Percentiles rank a stretch among this genome's conserved stretches.
Conservation (phyloP, 2,797 vertebrate species). For the Danionella dracula region DNA sequence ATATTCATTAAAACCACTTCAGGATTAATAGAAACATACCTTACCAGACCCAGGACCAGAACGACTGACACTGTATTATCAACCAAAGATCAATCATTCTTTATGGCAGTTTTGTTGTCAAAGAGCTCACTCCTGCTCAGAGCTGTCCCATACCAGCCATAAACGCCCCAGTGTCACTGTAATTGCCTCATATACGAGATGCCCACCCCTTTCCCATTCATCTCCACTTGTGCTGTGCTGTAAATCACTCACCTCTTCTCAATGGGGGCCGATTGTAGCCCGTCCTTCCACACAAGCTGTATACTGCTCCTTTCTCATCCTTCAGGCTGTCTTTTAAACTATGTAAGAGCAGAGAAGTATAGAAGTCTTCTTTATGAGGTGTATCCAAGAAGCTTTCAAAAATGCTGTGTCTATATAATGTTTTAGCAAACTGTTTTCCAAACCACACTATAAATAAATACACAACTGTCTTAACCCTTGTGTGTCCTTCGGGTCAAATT, state of each 20-base stretch:
- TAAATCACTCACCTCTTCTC: constrained; percentile 38
- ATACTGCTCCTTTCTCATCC: neutral
- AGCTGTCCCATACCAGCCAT: constrained; percentile 40
- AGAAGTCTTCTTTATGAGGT: too few relatives aligned
- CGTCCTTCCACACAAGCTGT: constrained; percentile 11
- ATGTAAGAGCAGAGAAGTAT: too few relatives aligned
- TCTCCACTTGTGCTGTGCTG: constrained; percentile 9
- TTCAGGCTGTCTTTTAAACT: too few relatives aligned
- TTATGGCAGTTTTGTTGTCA: constrained; percentile 41
- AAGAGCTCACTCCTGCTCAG: constrained; percentile 26
- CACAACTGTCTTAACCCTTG: too few relatives aligned
- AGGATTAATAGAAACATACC: constrained; percentile 29
- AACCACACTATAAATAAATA: too few relatives aligned
- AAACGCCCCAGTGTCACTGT: constrained; percentile 41
- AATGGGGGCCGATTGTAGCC: constrained; percentile 14
- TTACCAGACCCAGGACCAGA: constrained; percentile 29
- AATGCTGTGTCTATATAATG: too few relatives aligned
- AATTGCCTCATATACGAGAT: constrained; percentile 43
- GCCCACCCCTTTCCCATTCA: constrained; percentile 25
- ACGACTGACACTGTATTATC: constrained; percentile 20
- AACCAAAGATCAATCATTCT: constrained; percentile 43
- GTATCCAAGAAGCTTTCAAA: too few relatives aligned
- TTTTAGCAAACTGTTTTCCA: too few relatives aligned
- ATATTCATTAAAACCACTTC: too few relatives aligned
- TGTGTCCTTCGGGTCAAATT: too few relatives aligned